Percentiles rank a stretch among this genome's conserved stretches.
phyloP scores from a whole-genome alignment of 2,113 vertebrate species.

The Cromileptes altivelis region DNA sequence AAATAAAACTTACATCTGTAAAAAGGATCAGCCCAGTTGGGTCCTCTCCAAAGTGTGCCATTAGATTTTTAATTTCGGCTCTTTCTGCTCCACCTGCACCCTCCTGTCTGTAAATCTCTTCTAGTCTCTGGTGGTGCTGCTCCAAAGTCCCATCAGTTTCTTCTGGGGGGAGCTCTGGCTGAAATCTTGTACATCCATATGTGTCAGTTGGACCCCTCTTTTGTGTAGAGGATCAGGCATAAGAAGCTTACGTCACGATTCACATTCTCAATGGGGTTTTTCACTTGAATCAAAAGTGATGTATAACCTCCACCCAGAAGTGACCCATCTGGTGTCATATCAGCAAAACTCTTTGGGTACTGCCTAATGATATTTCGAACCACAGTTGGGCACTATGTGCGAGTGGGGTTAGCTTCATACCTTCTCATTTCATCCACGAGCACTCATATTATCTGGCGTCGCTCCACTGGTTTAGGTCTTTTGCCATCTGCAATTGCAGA shows the following conservation, averaged over 20 bases:
- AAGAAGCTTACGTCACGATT: neutral
- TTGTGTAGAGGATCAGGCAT: neutral
- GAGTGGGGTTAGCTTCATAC: neutral
- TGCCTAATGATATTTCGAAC: neutral
- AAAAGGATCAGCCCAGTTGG: neutral
- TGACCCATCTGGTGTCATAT: neutral
- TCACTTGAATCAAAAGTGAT: slow-evolving; percentile 10
- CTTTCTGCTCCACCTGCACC: neutral
- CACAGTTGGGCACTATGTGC: neutral
- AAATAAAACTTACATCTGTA: neutral
- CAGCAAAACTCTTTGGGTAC: slow-evolving; percentile 21
- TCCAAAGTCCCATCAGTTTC: neutral
- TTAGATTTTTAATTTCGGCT: slow-evolving; percentile 1
- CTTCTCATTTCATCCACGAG: neutral
- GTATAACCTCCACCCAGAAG: neutral
- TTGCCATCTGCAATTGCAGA: neutral
- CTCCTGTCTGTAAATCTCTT: neutral
- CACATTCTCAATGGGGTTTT: slow-evolving; percentile 12
- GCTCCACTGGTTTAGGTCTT: slow-evolving; percentile 1
- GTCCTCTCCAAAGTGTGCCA: slow-evolving; percentile 10
- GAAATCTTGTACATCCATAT: slow-evolving; percentile 5
- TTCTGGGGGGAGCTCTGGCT: slow-evolving; percentile 8
- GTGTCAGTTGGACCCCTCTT: neutral
- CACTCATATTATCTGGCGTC: neutral
- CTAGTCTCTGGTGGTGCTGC: neutral